Conservation (phyloP, 2,113 vertebrate genomes). For the Setophaga coronata region DNA sequence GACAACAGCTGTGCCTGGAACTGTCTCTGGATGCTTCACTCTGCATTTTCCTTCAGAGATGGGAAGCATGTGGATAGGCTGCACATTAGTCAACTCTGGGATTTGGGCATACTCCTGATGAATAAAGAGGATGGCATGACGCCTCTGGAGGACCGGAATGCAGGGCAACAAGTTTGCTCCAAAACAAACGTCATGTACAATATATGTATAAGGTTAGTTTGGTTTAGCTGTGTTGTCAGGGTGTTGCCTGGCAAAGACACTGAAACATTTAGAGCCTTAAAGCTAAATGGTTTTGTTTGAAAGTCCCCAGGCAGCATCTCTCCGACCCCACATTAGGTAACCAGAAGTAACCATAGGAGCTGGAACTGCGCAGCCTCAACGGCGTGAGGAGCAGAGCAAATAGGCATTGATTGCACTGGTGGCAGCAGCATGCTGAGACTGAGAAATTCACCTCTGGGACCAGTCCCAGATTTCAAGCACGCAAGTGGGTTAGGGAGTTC, state of each 20-base stretch:
- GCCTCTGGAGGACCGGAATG: constrained; percentile 49
- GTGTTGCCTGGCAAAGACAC: constrained; percentile 30
- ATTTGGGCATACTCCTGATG: constrained; percentile 54
- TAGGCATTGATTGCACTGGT: neutral
- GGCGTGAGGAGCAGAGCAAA: neutral
- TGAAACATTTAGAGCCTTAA: constrained; percentile 54
- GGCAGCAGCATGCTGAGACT: neutral
- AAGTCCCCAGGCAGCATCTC: neutral
- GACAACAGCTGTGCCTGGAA: neutral
- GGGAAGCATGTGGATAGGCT: neutral
- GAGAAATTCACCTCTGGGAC: neutral
- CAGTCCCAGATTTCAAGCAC: neutral
- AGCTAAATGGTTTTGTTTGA: constrained; percentile 26
- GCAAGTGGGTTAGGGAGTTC: neutral
- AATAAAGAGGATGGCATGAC: constrained; percentile 42
- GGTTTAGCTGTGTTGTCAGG: constrained; percentile 38
- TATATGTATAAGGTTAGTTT: constrained; percentile 24
- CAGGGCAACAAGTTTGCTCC: constrained; percentile 49
- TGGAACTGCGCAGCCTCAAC: neutral
- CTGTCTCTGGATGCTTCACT: neutral
- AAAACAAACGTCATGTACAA: constrained; percentile 64
- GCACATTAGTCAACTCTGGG: constrained; percentile 5
- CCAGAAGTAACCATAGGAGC: neutral
- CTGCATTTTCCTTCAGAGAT: neutral
- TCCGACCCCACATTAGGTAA: neutral